phyloP scores from a whole-genome alignment of 2,888 invertebrate species.

The Crematogaster levior region DNA sequence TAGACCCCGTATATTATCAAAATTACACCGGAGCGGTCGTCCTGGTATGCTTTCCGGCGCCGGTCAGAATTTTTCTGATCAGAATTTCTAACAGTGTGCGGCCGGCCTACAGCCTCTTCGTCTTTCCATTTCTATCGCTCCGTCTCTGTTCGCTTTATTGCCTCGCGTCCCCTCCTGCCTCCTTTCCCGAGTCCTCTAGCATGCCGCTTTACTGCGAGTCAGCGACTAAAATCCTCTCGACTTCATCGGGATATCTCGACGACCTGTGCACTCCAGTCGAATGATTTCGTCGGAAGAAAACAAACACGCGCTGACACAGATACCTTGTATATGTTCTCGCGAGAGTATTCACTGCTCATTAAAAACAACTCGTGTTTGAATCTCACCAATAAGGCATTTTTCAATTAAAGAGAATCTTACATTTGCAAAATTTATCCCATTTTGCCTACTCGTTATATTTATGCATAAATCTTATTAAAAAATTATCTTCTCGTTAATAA shows the following conservation, averaged over 20 bases:
- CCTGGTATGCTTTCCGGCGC: too few relatives aligned
- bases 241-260: conserved; percentile 47
- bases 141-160: conserved; percentile 7
- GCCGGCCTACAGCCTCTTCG: too few relatives aligned
- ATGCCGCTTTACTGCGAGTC: conserved; percentile 27
- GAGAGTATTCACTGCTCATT: conserved; percentile 6
- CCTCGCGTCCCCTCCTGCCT: background rate
- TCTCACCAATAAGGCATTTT: conserved; percentile 24
- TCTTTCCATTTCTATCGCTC: background rate
- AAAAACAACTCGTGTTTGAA: conserved; percentile 20
- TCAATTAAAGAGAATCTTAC: background rate
- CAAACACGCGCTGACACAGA: conserved; percentile 44
- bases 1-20: too few relatives aligned
- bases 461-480: background rate
- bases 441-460: background rate
- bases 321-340: background rate
- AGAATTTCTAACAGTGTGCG: too few relatives aligned
- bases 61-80: too few relatives aligned
- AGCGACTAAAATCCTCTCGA: conserved; percentile 46
- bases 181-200: background rate
- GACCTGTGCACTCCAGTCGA: conserved; percentile 48
- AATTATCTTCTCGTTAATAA: background rate
- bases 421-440: background rate
- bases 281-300: conserved; percentile 47
- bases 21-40: too few relatives aligned